Base-by-base conservation (phyloP, 1,140 invertebrate genomes). In the Dinothrombium tinctorium region DNA sequence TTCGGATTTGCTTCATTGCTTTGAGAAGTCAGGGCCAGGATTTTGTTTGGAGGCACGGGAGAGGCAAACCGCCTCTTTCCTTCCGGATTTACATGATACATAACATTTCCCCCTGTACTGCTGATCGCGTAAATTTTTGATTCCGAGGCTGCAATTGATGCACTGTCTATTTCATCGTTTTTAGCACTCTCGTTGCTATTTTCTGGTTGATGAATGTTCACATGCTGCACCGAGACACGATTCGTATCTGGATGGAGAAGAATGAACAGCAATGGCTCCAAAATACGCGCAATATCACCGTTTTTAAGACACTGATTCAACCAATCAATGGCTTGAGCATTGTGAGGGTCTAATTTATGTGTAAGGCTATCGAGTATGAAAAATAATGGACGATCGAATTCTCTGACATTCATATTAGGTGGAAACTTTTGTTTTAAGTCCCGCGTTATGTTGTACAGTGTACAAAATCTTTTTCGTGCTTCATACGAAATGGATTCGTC, bases 71-170 rank as follows among this genome's bases (percentile, higher is more conserved):
- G 37, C 37, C 51, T 50, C 20, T 47, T 47, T 17, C 48, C 50
- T 7, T 52, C 48, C 14, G 55, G 51, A 44, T 53, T 58, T 19
- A 81, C 71, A 53, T 83, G 79, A 57, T 82, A 83, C 48, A 78
- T 77, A 1, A 83, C 71, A 51, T 80, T 79, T 1, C 79, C 79
- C 48, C 79, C 75, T 19, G 78, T 75, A 33, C 72, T 80, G 50
- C 78, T 83, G 26, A 84, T 79, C 2, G 79, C 79, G 54, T 76
- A 81, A 8, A 84, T 76, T 53, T 76, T 73, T 0, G 69, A 64
- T 59, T 67, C 57, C 7, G 48, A 37, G 12, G 17, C 45, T 21
- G 38, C 47, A 11, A 37, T 49, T 32, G 46, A 41, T 25, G 35
- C 46, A 25, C 46, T 24, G 8, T 43, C 35, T 23, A 49, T 41